A percentile compares a stretch with the other conserved stretches of the same genome.
Evolutionary conservation across 2,113 vertebrate species (phyloP).

Genomic region (Saccopteryx bilineata): DNA sequence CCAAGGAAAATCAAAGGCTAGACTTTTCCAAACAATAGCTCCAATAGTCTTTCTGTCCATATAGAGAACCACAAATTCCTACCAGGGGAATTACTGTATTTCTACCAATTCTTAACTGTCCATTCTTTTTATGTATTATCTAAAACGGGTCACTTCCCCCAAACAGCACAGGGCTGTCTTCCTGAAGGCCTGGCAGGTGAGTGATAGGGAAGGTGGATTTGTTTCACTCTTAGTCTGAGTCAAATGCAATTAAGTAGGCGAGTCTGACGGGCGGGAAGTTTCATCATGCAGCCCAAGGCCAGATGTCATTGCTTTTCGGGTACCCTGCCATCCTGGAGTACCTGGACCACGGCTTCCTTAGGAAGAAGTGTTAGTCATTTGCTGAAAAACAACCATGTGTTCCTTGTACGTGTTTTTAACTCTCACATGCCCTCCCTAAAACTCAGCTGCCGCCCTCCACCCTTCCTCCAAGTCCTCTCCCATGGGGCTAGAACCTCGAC

Average conservation of each 20-base stretch:
- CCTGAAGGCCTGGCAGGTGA: conserved; percentile 14
- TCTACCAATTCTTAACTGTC: conserved; percentile 47
- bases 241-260: conserved; percentile 27
- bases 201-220: neutral
- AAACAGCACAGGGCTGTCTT: neutral
- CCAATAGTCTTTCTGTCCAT: neutral
- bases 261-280: neutral
- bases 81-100: neutral
- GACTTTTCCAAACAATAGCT: neutral
- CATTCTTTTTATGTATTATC: neutral
- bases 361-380: neutral
- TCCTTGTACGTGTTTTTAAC: neutral
- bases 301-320: neutral
- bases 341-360: neutral
- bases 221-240: neutral
- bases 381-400: neutral
- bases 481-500: neutral
- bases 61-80: neutral
- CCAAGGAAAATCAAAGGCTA: conserved; percentile 39
- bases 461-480: neutral
- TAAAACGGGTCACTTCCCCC: conserved; percentile 47
- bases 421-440: neutral
- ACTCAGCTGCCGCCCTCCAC: neutral
- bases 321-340: neutral
- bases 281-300: neutral